Evolutionary conservation across 2,113 vertebrate genomes (phyloP).

Genomic region (Prionailurus viverrinus): DNA sequence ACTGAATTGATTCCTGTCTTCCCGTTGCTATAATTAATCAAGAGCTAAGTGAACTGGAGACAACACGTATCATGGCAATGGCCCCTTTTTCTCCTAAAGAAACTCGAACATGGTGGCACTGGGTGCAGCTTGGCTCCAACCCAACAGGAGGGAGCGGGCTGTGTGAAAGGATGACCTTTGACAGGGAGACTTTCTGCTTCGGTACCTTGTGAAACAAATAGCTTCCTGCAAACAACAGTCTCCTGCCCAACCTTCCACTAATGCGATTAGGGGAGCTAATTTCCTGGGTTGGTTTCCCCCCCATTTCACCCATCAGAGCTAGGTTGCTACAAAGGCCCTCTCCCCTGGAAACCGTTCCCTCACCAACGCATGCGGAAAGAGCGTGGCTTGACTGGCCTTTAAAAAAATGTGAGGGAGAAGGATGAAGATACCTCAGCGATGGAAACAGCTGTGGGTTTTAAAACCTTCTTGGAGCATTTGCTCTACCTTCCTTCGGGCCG

Average conservation of each 20-base stretch:
- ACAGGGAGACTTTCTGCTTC: constrained; percentile 86
- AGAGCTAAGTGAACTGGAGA: not conserved
- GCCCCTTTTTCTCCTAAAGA: constrained; percentile 30
- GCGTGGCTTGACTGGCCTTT: constrained; percentile 3
- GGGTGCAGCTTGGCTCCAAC: constrained; percentile 78
- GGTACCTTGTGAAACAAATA: constrained; percentile 89
- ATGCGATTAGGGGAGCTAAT: constrained; percentile 95
- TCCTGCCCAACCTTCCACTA: constrained; percentile 92
- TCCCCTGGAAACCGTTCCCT: constrained; percentile 72
- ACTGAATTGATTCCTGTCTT: not conserved
- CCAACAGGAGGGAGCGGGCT: constrained; percentile 77
- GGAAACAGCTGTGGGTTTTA: not conserved
- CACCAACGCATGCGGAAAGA: not conserved
- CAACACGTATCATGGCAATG: not conserved
- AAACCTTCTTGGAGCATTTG: constrained; percentile 19
- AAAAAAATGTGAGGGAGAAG: constrained; percentile 66
- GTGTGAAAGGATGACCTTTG: constrained; percentile 75
- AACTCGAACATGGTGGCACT: not conserved
- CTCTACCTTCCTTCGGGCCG: constrained; percentile 34
- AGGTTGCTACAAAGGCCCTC: constrained; percentile 83
- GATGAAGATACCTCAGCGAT: constrained; percentile 54
- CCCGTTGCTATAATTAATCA: not conserved
- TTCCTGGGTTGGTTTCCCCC: constrained; percentile 94
- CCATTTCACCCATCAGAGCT: constrained; percentile 93
- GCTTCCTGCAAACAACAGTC: constrained; percentile 91